Evolutionary conservation across 2,888 invertebrate genomes (phyloP).

Genomic region (Tachystola acroxantha): DNA sequence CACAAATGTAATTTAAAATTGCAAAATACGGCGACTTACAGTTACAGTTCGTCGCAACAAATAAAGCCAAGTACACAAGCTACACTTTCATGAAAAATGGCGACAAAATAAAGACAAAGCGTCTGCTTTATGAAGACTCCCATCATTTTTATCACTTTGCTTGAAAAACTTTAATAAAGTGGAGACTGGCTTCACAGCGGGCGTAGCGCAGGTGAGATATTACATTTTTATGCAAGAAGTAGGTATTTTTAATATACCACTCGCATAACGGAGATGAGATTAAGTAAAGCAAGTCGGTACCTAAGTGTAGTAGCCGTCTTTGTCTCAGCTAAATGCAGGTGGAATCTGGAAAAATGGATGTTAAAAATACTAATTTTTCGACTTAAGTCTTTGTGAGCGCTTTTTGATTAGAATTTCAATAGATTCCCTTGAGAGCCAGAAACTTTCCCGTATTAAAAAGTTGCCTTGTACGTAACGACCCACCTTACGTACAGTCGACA

Average conservation of each 20-base stretch:
- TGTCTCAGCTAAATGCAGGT: no score
- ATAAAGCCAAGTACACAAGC: background rate
- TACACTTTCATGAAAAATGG: conserved; percentile 34
- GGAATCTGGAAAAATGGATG: no score
- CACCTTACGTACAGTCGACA: no score
- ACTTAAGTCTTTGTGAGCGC: no score
- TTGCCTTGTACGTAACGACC: no score
- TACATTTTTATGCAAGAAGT: conserved; percentile 56
- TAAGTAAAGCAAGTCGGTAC: conserved; percentile 1
- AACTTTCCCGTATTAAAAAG: no score
- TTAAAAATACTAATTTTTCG: no score
- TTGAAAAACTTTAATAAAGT: conserved; percentile 65
- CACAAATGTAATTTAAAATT: no score
- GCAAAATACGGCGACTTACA: background rate
- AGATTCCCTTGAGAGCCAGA: no score
- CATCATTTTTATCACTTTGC: conserved; percentile 69
- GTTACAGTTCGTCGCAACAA: no score
- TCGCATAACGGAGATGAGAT: conserved; percentile 5
- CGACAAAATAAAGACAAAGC: conserved; percentile 55
- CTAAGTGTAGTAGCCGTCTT: no score
- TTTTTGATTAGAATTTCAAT: no score
- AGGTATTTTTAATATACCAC: conserved; percentile 47
- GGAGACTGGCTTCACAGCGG: conserved; percentile 40
- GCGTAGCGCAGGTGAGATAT: conserved; percentile 48
- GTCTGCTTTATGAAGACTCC: conserved; percentile 38